Evolutionary conservation across 2,797 vertebrate genomes (phyloP), one percentile per base, ranked within the genome.

Genomic region (Lagocephalus sceleratus): DNA sequence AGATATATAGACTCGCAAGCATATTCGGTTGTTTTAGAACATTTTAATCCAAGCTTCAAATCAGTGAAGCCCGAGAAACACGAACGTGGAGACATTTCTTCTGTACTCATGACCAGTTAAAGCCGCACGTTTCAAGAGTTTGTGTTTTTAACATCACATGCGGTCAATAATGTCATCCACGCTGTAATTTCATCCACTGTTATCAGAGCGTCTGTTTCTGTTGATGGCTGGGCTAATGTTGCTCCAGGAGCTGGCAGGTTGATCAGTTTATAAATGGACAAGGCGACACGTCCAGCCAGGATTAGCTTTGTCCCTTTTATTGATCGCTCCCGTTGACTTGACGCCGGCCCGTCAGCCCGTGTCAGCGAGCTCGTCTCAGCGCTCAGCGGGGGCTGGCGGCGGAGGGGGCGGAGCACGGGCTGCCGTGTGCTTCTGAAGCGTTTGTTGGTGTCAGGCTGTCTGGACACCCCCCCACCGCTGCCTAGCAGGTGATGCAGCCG

Each of bases 401-500:
- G 58, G 67, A 71, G 60, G 40, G 5, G 19, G 4, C 5, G 60
- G 8, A 21, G 40, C 32, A 5, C 7, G 41, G 15, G 45, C n/a
- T 15, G 19, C 39, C 47, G 44, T 49, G 20, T 59, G 55, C 52
- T 44, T 17, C 19, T 20, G 42, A 29, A 60, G 23, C 52, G 41
- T 54, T 49, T 46, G 55, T 23, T 7, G 5, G 43, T 51, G 57
- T 55, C 7, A 47, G 39, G 0, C 20, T 47, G 63, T 76, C 48
- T 75, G 66, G 51, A 44, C 47, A 7, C 14, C 47, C 63, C 44
- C 64, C 60, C 48, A 48, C 54, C 35, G 64, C 54, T 55, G 73
- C 65, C 53, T 47, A 46, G 48, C 71, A 62, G 54, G 60, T 61
- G 53, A 52, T 3, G 32, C 47, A 68, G 56, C 59, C 68, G 68